Percentiles rank a stretch among this genome's conserved stretches.
These are phyloP conservation scores for Arrhamphus sclerolepis DNA, from an alignment of 2,797 vertebrate genomes.

Conservation along the genomic window DNA sequence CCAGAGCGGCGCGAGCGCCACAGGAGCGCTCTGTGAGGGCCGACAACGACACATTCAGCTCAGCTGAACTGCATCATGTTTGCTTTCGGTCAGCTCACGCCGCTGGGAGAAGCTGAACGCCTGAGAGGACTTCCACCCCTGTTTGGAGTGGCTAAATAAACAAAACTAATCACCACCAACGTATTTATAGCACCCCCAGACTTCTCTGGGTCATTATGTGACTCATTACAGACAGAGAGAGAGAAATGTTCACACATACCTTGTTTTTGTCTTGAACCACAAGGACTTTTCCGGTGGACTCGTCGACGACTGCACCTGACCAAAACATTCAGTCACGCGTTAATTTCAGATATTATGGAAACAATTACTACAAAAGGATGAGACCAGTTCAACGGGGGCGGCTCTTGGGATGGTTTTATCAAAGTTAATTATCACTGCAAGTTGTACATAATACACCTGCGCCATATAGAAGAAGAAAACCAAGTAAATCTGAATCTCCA, in stretches of 20 bases:
- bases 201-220: conserved; percentile 10
- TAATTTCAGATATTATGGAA: no score
- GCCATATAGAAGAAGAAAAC: no score
- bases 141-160: conserved; percentile 36
- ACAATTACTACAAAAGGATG: no score
- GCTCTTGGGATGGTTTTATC: no score
- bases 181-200: conserved; percentile 10
- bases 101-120: conserved; percentile 14
- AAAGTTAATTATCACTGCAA: no score
- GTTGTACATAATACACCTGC: no score
- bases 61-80: conserved; percentile 57
- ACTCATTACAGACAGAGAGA: background rate
- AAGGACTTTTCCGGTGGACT: conserved; percentile 87
- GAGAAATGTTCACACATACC: conserved; percentile 69
- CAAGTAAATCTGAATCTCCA: no score
- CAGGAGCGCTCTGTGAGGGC: conserved; percentile 9
- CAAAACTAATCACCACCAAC: conserved; percentile 28
- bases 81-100: conserved; percentile 12
- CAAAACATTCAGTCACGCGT: background rate
- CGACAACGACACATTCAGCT: conserved; percentile 23
- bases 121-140: conserved; percentile 29
- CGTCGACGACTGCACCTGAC: conserved; percentile 91
- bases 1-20: conserved; percentile 29
- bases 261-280: conserved; percentile 94
- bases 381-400: no score